These are phyloP conservation scores for Resseliella maxima DNA, from an alignment of 2,888 invertebrate species.

Conservation along the genomic window DNA sequence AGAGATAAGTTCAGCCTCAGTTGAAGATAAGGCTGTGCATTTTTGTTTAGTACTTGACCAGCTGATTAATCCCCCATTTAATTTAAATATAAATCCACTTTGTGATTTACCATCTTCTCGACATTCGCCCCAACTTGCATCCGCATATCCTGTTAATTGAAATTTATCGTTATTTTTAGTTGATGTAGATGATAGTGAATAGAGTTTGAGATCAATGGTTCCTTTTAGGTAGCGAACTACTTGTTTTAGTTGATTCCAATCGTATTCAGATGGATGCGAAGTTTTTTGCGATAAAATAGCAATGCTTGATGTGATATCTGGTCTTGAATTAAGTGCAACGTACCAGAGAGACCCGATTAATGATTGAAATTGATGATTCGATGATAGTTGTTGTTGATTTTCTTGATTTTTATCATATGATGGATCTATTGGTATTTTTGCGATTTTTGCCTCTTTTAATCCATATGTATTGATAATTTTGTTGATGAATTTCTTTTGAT, in stretches of 20 bases:
- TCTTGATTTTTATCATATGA: not conserved
- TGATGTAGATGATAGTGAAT: not conserved
- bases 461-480: slow-evolving; percentile 58
- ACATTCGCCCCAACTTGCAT: slow-evolving; percentile 63
- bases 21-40: too few relatives aligned
- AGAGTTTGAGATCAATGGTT: slow-evolving; percentile 56
- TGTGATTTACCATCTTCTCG: slow-evolving; percentile 62
- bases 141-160: slow-evolving; percentile 60
- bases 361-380: slow-evolving; percentile 57
- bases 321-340: slow-evolving; percentile 60
- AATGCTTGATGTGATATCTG: slow-evolving; percentile 61
- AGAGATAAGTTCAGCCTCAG: too few relatives aligned
- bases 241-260: slow-evolving; percentile 62
- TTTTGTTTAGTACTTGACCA: slow-evolving; percentile 62
- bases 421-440: not conserved
- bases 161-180: not conserved
- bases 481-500: slow-evolving; percentile 58
- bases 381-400: not conserved
- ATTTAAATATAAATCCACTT: slow-evolving; percentile 61
- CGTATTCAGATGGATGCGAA: slow-evolving; percentile 60
- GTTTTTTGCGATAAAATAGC: slow-evolving; percentile 61
- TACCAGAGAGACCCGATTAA: slow-evolving; percentile 60
- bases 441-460: slow-evolving; percentile 26
- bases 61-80: slow-evolving; percentile 60
- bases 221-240: slow-evolving; percentile 57